Percentiles rank a stretch among this genome's conserved stretches.
phyloP scores from a whole-genome alignment of 2,797 vertebrate genomes.

The Odontamblyopus rebecca region DNA sequence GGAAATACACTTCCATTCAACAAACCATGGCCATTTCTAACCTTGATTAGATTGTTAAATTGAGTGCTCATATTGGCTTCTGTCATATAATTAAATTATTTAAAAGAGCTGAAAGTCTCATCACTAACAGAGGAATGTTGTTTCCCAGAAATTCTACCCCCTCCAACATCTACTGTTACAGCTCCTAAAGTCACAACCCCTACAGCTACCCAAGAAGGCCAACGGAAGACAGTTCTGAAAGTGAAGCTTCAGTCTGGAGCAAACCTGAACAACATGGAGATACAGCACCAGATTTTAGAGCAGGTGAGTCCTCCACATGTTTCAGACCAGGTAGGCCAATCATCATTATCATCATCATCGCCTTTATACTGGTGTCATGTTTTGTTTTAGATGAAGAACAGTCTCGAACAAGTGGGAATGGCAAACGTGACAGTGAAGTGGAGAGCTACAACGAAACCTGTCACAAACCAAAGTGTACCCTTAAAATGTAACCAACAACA shows the following conservation, averaged over 20 bases:
- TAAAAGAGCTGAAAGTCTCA: too few relatives aligned
- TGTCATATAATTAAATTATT: too few relatives aligned
- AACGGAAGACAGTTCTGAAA: not conserved
- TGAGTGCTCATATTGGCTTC: too few relatives aligned
- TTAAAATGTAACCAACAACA: not conserved
- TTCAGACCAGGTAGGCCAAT: not conserved
- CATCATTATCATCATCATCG: not conserved
- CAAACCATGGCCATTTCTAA: too few relatives aligned
- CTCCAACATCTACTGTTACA: too few relatives aligned
- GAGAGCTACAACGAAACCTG: not conserved
- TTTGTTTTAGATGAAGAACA: conserved; percentile 7
- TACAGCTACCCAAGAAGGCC: not conserved
- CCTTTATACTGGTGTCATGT: not conserved
- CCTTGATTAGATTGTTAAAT: too few relatives aligned
- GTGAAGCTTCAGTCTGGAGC: conserved; percentile 1
- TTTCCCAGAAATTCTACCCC: too few relatives aligned
- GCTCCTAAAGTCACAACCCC: too few relatives aligned
- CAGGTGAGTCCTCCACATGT: conserved; percentile 8
- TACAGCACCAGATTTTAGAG: conserved; percentile 21
- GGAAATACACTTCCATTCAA: too few relatives aligned
- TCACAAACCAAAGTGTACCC: not conserved
- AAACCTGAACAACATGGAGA: not conserved
- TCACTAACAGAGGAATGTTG: too few relatives aligned
- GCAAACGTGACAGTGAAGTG: not conserved
- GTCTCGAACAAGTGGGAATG: not conserved